Evolutionary conservation across 2,797 vertebrate species (phyloP).

Genomic region (Poeciliopsis paucimaculata): DNA sequence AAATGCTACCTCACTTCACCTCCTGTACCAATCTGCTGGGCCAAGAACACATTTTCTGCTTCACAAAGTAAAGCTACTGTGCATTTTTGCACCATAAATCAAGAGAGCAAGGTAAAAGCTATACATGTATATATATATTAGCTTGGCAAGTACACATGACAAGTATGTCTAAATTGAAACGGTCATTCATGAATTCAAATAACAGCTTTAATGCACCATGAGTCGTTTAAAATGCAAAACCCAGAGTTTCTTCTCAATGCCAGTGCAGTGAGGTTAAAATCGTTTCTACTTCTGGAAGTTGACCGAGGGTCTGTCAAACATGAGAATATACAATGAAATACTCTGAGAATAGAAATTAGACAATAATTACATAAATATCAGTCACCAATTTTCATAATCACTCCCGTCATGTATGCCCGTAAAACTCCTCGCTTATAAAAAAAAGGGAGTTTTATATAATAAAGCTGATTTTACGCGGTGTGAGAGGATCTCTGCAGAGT

Average conservation of each 20-base stretch:
- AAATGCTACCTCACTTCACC: neutral
- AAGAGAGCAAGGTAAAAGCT: neutral
- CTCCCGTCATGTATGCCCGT: neutral
- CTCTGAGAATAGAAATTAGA: neutral
- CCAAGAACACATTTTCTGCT: slow-evolving; percentile 7
- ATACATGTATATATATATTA: neutral
- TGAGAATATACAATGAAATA: neutral
- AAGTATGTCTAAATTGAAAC: slow-evolving; percentile 5
- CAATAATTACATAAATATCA: slow-evolving; percentile 1
- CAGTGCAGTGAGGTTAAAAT: neutral
- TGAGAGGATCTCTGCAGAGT: neutral
- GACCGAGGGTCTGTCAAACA: neutral
- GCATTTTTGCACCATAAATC: neutral
- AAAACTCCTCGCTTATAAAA: slow-evolving; percentile 11
- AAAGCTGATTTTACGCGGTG: neutral
- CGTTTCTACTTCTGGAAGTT: neutral
- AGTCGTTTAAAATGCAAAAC: neutral
- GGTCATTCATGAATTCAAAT: slow-evolving; percentile 13
- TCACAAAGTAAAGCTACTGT: slow-evolving; percentile 8
- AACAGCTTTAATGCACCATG: slow-evolving; percentile 7
- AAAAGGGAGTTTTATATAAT: neutral
- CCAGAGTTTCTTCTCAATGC: neutral
- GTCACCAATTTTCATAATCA: slow-evolving; percentile 3
- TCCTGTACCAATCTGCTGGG: neutral
- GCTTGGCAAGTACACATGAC: slow-evolving; percentile 36